These are phyloP conservation scores for Hylomyscus alleni DNA, from an alignment of 2,797 vertebrate genomes.

Conservation along the genomic window DNA sequence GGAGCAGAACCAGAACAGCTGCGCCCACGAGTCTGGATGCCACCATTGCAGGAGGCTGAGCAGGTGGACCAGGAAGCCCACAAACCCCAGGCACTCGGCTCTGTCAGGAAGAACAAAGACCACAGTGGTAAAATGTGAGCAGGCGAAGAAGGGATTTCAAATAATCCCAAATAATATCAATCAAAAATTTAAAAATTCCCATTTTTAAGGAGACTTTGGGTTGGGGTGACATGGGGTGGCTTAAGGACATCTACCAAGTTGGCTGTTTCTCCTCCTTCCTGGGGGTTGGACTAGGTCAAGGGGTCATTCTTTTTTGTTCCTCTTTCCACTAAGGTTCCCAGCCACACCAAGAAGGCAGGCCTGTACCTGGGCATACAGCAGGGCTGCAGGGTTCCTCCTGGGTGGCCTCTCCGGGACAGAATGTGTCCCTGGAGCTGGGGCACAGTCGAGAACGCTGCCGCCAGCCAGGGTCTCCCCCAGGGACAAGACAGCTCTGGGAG, in stretches of 20 bases:
- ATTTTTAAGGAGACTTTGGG: no score
- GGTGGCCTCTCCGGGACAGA: conserved; percentile 89
- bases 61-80: conserved; percentile 93
- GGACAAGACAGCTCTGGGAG: conserved; percentile 92
- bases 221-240: no score
- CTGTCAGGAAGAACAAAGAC: conserved; percentile 80
- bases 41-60: conserved; percentile 92
- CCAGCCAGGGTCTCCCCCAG: conserved; percentile 89
- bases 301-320: neutral
- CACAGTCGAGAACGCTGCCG: conserved; percentile 91
- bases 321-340: no score
- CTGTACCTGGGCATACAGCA: conserved; percentile 91
- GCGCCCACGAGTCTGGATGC: conserved; percentile 91
- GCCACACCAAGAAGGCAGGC: neutral
- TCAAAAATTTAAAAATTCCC: neutral
- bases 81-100: conserved; percentile 90
- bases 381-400: conserved; percentile 93
- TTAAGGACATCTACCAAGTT: neutral
- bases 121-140: accelerated
- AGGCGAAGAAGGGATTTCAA: accelerated
- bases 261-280: neutral
- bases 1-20: conserved; percentile 88
- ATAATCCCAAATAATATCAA: neutral
- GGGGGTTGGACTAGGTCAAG: neutral
- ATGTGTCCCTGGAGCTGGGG: neutral